Percentiles rank a stretch among this genome's conserved stretches.
These are phyloP conservation scores for Mesembrinibis cayennensis DNA, from an alignment of 2,113 vertebrate genomes.

Conservation along the genomic window DNA sequence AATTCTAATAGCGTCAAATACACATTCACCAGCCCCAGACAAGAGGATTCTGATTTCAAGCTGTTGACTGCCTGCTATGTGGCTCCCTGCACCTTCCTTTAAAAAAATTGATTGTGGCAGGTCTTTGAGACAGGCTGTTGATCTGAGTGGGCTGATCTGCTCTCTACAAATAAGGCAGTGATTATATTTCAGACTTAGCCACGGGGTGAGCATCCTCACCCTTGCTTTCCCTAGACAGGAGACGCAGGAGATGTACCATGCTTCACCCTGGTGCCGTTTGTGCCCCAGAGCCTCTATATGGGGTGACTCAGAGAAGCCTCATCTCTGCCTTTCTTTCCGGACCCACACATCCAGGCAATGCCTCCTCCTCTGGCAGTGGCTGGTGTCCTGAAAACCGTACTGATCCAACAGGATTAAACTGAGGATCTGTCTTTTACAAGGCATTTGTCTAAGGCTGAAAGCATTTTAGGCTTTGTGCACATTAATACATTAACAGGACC, in stretches of 20 bases:
- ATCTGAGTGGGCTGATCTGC: not conserved
- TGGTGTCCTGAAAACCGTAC: not conserved
- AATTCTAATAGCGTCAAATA: not conserved
- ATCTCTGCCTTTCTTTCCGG: not conserved
- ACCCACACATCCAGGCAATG: not conserved
- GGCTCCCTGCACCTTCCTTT: not conserved
- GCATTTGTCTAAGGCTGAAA: not conserved
- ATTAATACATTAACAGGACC: not conserved
- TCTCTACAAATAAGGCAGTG: not conserved
- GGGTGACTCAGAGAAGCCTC: not conserved
- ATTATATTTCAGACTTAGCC: not conserved
- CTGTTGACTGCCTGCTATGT: not conserved
- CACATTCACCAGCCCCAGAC: not conserved
- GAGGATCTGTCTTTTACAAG: not conserved
- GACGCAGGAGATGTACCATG: accelerated
- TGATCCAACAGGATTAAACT: not conserved
- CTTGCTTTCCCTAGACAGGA: not conserved
- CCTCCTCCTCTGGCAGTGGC: not conserved
- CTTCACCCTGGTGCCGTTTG: not conserved
- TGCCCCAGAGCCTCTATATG: not conserved
- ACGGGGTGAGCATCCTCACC: not conserved
- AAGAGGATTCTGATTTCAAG: not conserved
- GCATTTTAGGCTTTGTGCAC: not conserved
- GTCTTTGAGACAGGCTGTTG: not conserved
- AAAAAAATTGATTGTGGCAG: accelerated